A percentile compares a stretch with the other conserved stretches of the same genome.
phyloP scores from a whole-genome alignment of 2,797 vertebrate genomes.

The Potorous gilbertii region DNA sequence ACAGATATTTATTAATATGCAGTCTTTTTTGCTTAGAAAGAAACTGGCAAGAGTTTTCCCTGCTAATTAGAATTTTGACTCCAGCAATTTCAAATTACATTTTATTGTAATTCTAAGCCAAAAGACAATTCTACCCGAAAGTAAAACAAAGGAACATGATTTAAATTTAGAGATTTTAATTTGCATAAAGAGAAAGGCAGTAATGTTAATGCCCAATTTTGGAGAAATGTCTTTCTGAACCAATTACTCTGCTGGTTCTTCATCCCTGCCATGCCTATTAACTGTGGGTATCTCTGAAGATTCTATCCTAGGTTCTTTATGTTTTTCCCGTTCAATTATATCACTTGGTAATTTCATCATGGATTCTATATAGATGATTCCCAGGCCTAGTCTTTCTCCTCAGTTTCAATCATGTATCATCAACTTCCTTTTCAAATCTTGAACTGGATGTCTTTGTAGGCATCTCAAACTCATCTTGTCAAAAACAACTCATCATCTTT shows the following conservation, averaged over 20 bases:
- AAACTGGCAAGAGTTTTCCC: neutral
- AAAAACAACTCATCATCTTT: neutral
- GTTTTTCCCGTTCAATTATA: neutral
- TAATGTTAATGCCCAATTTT: neutral
- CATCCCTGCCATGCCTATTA: neutral
- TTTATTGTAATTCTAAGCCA: neutral
- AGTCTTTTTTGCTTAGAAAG: neutral
- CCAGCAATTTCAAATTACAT: neutral
- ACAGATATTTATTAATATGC: neutral
- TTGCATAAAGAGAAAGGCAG: neutral
- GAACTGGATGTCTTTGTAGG: neutral
- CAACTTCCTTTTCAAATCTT: neutral
- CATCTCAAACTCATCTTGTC: neutral
- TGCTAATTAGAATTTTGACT: neutral
- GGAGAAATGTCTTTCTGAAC: neutral
- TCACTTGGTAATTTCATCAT: neutral
- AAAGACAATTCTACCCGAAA: neutral
- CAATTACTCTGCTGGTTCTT: neutral
- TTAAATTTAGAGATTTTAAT: neutral
- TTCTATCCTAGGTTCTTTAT: neutral
- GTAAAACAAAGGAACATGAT: neutral
- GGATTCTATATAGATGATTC: neutral
- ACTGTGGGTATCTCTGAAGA: neutral
- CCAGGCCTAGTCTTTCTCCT: neutral
- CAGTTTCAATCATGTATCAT: neutral